Evolutionary conservation across 2,797 vertebrate species (phyloP).

Genomic region (Chrosomus eos): DNA sequence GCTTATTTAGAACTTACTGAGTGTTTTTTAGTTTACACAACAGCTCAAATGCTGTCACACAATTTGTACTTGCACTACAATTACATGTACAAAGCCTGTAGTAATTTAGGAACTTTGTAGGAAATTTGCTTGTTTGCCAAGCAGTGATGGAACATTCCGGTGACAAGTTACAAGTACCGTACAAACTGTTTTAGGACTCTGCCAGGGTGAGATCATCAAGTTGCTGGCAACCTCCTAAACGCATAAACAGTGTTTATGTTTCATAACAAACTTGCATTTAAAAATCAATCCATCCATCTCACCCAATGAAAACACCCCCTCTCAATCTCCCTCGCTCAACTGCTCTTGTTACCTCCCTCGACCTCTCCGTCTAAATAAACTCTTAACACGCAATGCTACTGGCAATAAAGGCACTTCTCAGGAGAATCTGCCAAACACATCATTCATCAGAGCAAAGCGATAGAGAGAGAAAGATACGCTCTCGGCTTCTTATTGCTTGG

Average conservation of each 20-base stretch:
- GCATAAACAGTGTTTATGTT: slow-evolving; percentile 15
- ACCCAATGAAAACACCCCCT: slow-evolving; percentile 4
- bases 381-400: slow-evolving; percentile 65
- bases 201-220: slow-evolving; percentile 16
- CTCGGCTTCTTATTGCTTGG: not conserved
- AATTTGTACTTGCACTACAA: not conserved
- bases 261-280: not conserved
- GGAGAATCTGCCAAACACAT: slow-evolving; percentile 57
- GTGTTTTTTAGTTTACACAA: not conserved
- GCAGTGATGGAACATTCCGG: not conserved
- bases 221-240: not conserved
- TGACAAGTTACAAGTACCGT: not conserved
- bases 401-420: slow-evolving; percentile 53
- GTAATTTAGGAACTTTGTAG: not conserved
- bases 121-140: not conserved
- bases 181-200: not conserved
- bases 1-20: not conserved
- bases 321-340: slow-evolving; percentile 2
- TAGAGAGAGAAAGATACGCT: not conserved
- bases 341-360: slow-evolving; percentile 19
- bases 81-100: not conserved
- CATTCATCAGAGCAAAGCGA: slow-evolving; percentile 47
- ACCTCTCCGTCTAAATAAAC: slow-evolving; percentile 63
- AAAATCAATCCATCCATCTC: slow-evolving; percentile 24
- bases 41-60: not conserved